Conservation (phyloP, 2,888 invertebrate genomes). For the Lepidochrysops patricia region DNA sequence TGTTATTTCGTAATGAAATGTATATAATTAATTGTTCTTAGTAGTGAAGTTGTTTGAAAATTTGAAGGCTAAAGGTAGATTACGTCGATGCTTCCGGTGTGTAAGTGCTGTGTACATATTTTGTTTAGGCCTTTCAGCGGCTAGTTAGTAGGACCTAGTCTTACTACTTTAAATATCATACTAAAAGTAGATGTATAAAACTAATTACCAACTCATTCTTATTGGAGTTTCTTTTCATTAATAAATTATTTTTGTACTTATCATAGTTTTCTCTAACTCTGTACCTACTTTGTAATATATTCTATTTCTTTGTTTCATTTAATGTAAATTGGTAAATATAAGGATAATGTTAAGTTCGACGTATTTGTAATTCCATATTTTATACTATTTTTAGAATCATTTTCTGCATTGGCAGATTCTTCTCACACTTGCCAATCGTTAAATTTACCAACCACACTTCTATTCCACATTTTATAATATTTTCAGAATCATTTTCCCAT, state of each 20-base stretch:
- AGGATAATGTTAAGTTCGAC: too few species aligned
- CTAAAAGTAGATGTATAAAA: not conserved
- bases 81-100: slow-evolving; percentile 33
- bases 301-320: not conserved
- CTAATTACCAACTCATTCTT: not conserved
- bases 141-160: slow-evolving; percentile 1
- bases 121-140: not conserved
- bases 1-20: not conserved
- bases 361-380: too few species aligned
- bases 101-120: slow-evolving; percentile 63
- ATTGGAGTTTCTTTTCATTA: too few species aligned
- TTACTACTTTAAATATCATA: not conserved
- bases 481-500: too few species aligned
- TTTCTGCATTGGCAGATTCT: too few species aligned
- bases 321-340: too few species aligned
- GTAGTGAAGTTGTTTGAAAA: slow-evolving; percentile 5
- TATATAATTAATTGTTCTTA: not conserved
- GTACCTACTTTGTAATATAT: not conserved
- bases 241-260: too few species aligned
- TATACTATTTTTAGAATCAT: too few species aligned
- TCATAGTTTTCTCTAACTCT: too few species aligned
- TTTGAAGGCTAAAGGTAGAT: slow-evolving; percentile 13
- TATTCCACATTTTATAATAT: too few species aligned
- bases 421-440: too few species aligned
- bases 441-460: too few species aligned